Evolutionary conservation across 1,140 invertebrate genomes (phyloP).

Genomic region (Ladona fulva): DNA sequence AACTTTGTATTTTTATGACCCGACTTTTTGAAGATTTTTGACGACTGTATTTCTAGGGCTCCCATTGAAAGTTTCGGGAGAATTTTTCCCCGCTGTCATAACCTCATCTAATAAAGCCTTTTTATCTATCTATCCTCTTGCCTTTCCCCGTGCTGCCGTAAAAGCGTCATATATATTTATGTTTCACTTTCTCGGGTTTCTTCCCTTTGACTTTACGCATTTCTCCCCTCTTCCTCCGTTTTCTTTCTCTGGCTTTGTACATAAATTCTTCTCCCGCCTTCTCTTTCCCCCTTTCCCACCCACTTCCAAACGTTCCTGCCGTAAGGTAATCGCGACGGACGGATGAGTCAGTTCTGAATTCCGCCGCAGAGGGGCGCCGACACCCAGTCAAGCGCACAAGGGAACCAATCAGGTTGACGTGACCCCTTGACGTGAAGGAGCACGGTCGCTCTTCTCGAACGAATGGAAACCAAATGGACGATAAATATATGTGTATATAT

Average conservation of each 20-base stretch:
- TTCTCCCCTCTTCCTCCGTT: neutral
- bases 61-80: too few species aligned
- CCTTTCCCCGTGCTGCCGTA: neutral
- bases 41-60: too few species aligned
- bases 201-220: neutral
- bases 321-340: neutral
- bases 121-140: neutral
- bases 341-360: constrained; percentile 5
- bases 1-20: too few species aligned
- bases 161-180: constrained; percentile 3
- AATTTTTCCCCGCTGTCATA: neutral
- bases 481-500: too few species aligned
- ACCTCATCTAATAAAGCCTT: neutral
- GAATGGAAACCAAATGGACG: too few species aligned
- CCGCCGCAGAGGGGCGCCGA: neutral
- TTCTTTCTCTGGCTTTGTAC: too few species aligned
- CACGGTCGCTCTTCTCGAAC: neutral
- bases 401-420: constrained; percentile 7
- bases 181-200: neutral
- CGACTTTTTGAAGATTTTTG: too few species aligned
- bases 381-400: constrained; percentile 6
- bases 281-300: neutral
- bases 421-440: neutral
- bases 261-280: neutral
- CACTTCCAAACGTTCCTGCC: neutral